phyloP scores from a whole-genome alignment of 2,888 invertebrate genomes.

The Phalera bucephala region DNA sequence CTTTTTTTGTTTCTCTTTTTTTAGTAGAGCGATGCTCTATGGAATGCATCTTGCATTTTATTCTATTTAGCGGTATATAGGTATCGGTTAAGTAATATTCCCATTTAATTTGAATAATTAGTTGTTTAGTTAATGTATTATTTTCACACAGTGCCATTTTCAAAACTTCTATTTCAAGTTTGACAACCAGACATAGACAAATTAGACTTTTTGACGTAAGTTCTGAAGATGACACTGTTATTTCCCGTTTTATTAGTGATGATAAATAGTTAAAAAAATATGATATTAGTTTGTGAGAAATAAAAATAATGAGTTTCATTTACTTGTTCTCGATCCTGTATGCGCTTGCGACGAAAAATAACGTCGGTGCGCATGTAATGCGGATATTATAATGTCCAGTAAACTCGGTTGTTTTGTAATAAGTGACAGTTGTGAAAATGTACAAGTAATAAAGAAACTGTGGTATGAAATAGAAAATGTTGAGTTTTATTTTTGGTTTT shows the following conservation, averaged over 20 bases:
- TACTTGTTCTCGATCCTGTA: constrained; percentile 29
- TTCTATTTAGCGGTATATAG: constrained; percentile 58
- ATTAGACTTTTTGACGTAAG: constrained; percentile 21
- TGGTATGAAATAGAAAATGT: constrained; percentile 64
- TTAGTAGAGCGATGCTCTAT: constrained; percentile 45
- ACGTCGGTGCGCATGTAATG: constrained; percentile 6
- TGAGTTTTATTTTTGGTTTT: constrained; percentile 67
- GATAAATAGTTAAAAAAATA: constrained; percentile 45
- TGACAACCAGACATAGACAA: constrained; percentile 17
- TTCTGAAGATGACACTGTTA: constrained; percentile 55
- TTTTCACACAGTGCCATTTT: constrained; percentile 58
- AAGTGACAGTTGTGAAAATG: constrained; percentile 72
- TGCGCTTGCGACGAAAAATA: constrained; percentile 9
- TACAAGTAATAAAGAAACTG: constrained; percentile 75
- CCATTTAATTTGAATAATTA: constrained; percentile 67
- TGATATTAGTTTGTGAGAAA: constrained; percentile 55
- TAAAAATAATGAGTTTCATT: constrained; percentile 32
- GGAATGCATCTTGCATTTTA: constrained; percentile 63
- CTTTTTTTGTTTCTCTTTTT: constrained; percentile 40
- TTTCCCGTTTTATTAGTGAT: constrained; percentile 44
- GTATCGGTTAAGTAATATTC: constrained; percentile 75
- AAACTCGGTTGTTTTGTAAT: constrained; percentile 58
- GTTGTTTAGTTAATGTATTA: constrained; percentile 52
- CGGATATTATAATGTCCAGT: constrained; percentile 11
- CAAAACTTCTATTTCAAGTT: constrained; percentile 39